Conservation (phyloP, 2,888 invertebrate species). For the Heliconius hortense region DNA sequence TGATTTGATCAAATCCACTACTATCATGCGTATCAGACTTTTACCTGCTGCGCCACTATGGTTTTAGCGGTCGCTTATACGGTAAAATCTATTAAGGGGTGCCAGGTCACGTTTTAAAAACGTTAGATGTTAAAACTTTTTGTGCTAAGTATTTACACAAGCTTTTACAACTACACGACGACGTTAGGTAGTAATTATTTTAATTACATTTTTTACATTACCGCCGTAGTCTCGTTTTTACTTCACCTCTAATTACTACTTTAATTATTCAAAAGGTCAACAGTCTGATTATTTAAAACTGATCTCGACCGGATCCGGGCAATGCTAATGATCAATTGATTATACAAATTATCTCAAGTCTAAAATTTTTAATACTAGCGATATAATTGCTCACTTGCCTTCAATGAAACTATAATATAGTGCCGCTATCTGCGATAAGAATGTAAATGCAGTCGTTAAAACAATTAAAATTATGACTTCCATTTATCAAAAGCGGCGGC, state of each 20-base stretch:
- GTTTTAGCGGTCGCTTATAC: constrained; percentile 16
- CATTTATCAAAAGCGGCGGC: constrained; percentile 38
- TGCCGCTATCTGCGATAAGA: constrained; percentile 35
- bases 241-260: constrained; percentile 27
- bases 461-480: constrained; percentile 35
- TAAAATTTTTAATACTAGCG: constrained; percentile 34
- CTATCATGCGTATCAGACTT: neutral
- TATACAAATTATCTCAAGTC: constrained; percentile 32
- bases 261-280: constrained; percentile 37
- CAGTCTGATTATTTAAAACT: constrained; percentile 35
- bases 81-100: constrained; percentile 41
- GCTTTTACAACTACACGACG: neutral
- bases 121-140: constrained; percentile 5
- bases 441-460: constrained; percentile 36
- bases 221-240: constrained; percentile 21
- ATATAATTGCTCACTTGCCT: constrained; percentile 34
- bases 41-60: neutral
- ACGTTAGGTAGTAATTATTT: constrained; percentile 18
- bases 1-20: neutral
- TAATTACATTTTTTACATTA: constrained; percentile 28
- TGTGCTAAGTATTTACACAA: constrained; percentile 3
- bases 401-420: constrained; percentile 34
- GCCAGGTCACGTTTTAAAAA: neutral
- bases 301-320: constrained; percentile 37
- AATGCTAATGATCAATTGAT: constrained; percentile 38